Conservation (phyloP, 2,888 invertebrate genomes). For the Clistopyga incitator region DNA sequence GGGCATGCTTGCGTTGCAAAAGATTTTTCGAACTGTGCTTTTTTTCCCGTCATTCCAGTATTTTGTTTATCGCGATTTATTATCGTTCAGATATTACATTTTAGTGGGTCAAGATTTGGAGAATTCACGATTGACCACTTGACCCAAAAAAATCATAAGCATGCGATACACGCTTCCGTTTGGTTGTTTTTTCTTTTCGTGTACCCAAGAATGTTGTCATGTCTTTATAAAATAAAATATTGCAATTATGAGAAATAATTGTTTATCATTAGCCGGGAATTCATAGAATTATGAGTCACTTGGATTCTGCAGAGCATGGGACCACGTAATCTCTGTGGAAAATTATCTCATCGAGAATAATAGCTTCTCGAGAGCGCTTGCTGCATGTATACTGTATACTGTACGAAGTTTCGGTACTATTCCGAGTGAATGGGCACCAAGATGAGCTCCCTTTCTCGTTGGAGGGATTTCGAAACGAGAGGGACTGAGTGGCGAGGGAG, state of each 20-base stretch:
- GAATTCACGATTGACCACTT: slow-evolving; percentile 8
- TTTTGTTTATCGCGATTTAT: background rate
- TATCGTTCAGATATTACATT: background rate
- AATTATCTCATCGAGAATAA: slow-evolving; percentile 35
- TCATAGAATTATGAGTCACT: background rate
- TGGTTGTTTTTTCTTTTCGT: background rate
- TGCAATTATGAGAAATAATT: background rate
- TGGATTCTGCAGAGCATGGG: background rate
- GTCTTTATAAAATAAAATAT: background rate
- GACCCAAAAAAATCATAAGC: background rate
- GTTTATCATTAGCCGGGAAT: background rate
- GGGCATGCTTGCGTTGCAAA: background rate
- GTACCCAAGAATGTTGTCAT: background rate
- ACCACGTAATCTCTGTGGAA: background rate
- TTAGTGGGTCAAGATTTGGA: slow-evolving; percentile 19
- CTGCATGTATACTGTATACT: background rate
- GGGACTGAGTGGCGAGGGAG: slow-evolving; percentile 23
- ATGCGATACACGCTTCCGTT: background rate
- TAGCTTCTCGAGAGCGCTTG: slow-evolving; percentile 29
- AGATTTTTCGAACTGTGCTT: background rate
- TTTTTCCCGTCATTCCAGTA: too few relatives aligned
- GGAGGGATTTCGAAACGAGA: slow-evolving; percentile 48
- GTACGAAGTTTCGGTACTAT: slow-evolving; percentile 29
- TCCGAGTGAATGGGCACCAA: slow-evolving; percentile 47
- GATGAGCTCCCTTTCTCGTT: slow-evolving; percentile 52